A percentile compares a stretch with the other conserved stretches of the same genome.
These are phyloP conservation scores for Nothoprocta pentlandii DNA, from an alignment of 2,113 vertebrate species.

Conservation along the genomic window DNA sequence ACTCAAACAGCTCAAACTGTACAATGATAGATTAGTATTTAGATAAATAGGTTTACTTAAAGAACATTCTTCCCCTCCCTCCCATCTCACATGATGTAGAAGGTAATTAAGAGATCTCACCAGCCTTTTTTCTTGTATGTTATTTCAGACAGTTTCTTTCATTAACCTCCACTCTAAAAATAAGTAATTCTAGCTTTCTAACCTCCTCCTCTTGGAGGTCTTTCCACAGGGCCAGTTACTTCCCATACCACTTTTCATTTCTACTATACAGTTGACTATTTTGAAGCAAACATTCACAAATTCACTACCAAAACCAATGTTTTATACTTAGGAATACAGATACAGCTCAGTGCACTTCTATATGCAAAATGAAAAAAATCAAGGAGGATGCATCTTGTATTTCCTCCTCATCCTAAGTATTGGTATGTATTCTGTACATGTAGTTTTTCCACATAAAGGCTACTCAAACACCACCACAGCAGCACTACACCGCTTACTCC, in stretches of 20 bases:
- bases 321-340: neutral
- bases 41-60: neutral
- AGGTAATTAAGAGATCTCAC: neutral
- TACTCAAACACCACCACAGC: neutral
- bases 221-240: neutral
- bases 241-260: neutral
- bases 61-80: neutral
- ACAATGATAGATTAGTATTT: neutral
- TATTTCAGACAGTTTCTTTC: neutral
- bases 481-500: neutral
- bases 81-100: neutral
- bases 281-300: neutral
- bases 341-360: neutral
- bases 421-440: neutral
- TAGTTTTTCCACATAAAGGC: neutral
- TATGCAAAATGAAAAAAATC: neutral
- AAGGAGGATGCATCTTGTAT: neutral
- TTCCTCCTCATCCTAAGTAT: neutral
- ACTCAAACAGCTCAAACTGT: neutral
- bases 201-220: neutral
- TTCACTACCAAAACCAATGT: neutral
- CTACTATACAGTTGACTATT: neutral
- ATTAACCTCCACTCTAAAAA: constrained; percentile 32
- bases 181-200: neutral
- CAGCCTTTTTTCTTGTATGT: neutral